Evolutionary conservation across 2,113 vertebrate species (phyloP), one percentile per base, ranked within the genome.

Genomic region (Myxocyprinus asiaticus): DNA sequence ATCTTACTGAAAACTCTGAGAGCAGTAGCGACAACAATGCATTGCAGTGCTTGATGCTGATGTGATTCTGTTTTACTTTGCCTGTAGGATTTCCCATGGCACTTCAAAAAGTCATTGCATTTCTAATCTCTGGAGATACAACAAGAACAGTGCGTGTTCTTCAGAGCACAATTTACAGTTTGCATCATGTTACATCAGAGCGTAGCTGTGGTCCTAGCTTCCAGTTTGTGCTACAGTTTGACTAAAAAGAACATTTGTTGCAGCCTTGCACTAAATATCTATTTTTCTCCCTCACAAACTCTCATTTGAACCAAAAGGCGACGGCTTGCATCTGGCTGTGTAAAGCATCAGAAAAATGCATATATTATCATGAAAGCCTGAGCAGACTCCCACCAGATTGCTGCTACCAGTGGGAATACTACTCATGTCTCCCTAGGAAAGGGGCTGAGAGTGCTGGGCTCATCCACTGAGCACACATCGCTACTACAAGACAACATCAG

Each of bases 401-500:
- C 56, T 70, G 67, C 51, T 22, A 71, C n/a, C 59, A 44, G 44
- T 72, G 78, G 73, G 73, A 80, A 43, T 67, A 62, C 3, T 2
- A n/a, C 6, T 59, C 43, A 42, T 15, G 3, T 59, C 69, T 77
- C 68, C n/a, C 22, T 9, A 7, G 64, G 63, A 68, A 43, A 45
- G 5, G 47, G 65, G 43, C 76, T 77, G 48, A 66, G 69, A 14
- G 63, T 50, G 53, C 15, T 58, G 17, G 47, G 53, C 67, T 61
- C 66, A 55, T 43, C 43, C 43, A 44, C 72, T 77, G 66, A 56
- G 78, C 51, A 61, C 62, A 64, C 59, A 83, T 86, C 84, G 88
- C 85, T 83, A 79, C 86, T 86, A 89, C 88, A 85, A 91, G 90
- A 92, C 85, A 88, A 88, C 86, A 88, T 91, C 86, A 91, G 81